Evolutionary conservation across 2,888 invertebrate species (phyloP), one percentile per base, ranked within the genome.

Genomic region (Aradus depressus): DNA sequence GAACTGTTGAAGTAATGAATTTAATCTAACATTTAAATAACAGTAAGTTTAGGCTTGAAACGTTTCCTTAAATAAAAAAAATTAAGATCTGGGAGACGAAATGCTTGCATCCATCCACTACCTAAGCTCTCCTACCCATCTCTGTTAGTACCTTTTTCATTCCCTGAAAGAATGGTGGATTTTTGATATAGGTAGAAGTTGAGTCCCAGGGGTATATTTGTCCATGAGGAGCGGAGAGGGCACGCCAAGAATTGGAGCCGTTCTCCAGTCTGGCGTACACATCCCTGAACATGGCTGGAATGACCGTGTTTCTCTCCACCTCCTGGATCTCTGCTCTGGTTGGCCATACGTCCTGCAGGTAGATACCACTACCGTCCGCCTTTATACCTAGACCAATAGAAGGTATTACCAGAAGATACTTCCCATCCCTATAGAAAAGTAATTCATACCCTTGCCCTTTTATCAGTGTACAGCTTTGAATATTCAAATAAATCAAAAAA

Each of bases 201-300:
- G 65, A 62, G 61, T 91, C 89, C 97, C 97, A 98, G 0, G 89
- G 85, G 70, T 96, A 98, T 18, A 95, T 72, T 64, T 81, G 76
- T 6, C 85, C 82, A 18, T 78, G 75, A 0, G 93, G 88, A 2
- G 90, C 86, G 1, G 77, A 67, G 49, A 97, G 69, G 0, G 72
- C 69, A 63, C 89, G 88, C 97, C 97, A 97, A 32, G 81, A 79
- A 1, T 76, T 67, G 5, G 87, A 92, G 0, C 97, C 96, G 22
- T 72, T 68, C 67, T 92, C 81, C 50, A 96, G 91, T 65, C 81
- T 80, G 1, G 74, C 74, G 63, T 96, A 86, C 47, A 83, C 87
- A 72, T 93, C 89, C 60, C 84, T 82, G 67, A 97, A 98, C 93
- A 98, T 96, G 2, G 88, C 84, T 0, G 97, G 97, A 50, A 96